phyloP scores from a whole-genome alignment of 2,888 invertebrate genomes.

The Lasioglossum malachurum region DNA sequence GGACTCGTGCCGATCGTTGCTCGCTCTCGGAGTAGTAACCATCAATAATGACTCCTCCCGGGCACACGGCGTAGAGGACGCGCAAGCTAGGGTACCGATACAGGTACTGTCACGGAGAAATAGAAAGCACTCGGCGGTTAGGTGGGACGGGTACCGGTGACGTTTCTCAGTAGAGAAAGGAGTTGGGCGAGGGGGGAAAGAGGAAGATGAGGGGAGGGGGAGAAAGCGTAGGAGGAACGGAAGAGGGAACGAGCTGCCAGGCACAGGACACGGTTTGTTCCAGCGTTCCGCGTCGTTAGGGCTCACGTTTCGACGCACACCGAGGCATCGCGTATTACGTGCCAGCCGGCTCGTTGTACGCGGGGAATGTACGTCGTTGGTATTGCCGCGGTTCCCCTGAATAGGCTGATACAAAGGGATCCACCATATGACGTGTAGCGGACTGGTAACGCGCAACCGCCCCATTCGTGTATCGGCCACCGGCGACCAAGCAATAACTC shows the following conservation, averaged over 20 bases:
- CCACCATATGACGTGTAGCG: constrained; percentile 64
- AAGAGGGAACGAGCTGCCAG: constrained; percentile 48
- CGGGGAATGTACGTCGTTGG: constrained; percentile 40
- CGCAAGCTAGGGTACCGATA: not conserved
- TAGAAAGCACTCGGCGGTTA: not conserved
- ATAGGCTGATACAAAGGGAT: constrained; percentile 64
- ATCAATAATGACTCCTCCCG: constrained; percentile 25
- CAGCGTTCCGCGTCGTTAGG: constrained; percentile 63
- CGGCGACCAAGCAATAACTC: constrained; percentile 73
- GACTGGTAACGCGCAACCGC: constrained; percentile 69
- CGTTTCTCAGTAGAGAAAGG: not conserved
- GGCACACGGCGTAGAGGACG: not conserved
- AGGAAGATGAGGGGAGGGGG: constrained; percentile 9
- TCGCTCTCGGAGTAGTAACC: not conserved
- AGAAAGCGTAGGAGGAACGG: constrained; percentile 28
- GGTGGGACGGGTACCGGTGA: not conserved
- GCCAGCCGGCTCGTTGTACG: constrained; percentile 37
- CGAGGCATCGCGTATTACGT: constrained; percentile 44
- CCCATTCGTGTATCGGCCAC: constrained; percentile 77
- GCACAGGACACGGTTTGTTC: constrained; percentile 62
- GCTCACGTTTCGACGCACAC: constrained; percentile 56
- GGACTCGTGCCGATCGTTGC: constrained; percentile 14
- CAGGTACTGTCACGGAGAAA: not conserved
- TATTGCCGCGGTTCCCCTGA: constrained; percentile 59
- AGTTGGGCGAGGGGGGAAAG: constrained; percentile 5